These are phyloP conservation scores for Melikaiella ostensackeni DNA, from an alignment of 2,888 invertebrate genomes.

Conservation along the genomic window DNA sequence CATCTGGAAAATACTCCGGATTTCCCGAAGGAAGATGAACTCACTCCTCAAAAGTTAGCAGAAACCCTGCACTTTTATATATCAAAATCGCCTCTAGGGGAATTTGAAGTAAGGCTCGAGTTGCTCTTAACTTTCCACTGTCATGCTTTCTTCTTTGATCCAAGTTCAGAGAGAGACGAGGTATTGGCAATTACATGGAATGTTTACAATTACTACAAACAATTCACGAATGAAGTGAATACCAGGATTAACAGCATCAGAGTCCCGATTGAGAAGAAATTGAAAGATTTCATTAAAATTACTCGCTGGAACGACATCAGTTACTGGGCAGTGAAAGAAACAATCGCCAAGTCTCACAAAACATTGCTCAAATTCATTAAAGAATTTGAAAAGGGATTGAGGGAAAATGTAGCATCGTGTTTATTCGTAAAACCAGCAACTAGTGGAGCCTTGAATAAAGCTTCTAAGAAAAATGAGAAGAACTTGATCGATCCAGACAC, in stretches of 20 bases:
- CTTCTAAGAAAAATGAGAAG: neutral
- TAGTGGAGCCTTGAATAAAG: neutral
- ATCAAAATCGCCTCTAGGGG: conserved; percentile 89
- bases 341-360: conserved; percentile 92
- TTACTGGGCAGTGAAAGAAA: conserved; percentile 94
- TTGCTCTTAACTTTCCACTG: conserved; percentile 90
- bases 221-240: conserved; percentile 85
- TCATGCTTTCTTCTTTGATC: conserved; percentile 83
- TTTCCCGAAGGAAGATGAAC: conserved; percentile 59
- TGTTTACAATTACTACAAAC: conserved; percentile 89
- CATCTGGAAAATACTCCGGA: conserved; percentile 51
- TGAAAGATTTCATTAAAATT: conserved; percentile 96
- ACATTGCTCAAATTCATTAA: conserved; percentile 91
- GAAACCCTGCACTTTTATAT: conserved; percentile 88
- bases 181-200: conserved; percentile 88
- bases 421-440: conserved; percentile 73
- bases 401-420: conserved; percentile 61
- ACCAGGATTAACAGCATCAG: conserved; percentile 84
- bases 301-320: conserved; percentile 96
- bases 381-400: conserved; percentile 85
- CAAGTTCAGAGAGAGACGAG: conserved; percentile 74
- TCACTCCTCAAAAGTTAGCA: conserved; percentile 77
- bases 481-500: conserved; percentile 67
- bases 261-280: conserved; percentile 92
- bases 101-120: conserved; percentile 88